phyloP scores from a whole-genome alignment of 2,888 invertebrate species.

The Strigamia transsilvanica region DNA sequence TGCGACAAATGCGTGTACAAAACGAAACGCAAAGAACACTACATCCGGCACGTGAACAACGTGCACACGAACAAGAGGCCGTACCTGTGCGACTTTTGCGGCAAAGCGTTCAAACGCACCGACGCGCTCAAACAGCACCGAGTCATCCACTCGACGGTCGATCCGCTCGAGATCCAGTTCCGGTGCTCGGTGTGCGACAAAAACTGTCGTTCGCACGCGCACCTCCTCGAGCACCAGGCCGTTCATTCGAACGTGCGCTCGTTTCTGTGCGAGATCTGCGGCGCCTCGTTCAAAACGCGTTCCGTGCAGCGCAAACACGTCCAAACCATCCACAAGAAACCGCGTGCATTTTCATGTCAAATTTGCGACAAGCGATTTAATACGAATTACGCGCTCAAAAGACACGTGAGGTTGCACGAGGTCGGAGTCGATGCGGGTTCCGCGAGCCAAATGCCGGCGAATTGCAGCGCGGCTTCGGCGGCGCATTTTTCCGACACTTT shows the following conservation, averaged over 20 bases:
- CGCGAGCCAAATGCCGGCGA: not conserved
- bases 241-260: constrained; percentile 65
- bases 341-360: constrained; percentile 62
- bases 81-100: constrained; percentile 68
- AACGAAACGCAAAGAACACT: constrained; percentile 64
- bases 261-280: constrained; percentile 68
- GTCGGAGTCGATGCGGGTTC: not conserved
- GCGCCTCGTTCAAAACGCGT: constrained; percentile 67
- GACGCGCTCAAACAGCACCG: constrained; percentile 67
- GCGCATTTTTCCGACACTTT: not conserved
- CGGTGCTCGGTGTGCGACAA: constrained; percentile 62
- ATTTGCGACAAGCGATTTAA: constrained; percentile 64
- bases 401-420: constrained; percentile 63
- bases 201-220: constrained; percentile 63
- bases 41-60: constrained; percentile 64
- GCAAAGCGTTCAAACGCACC: constrained; percentile 67
- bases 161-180: constrained; percentile 58
- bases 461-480: not conserved
- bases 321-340: constrained; percentile 64
- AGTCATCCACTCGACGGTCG: constrained; percentile 63
- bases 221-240: constrained; percentile 62
- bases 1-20: constrained; percentile 64
- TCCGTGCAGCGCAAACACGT: constrained; percentile 65
- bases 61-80: constrained; percentile 68
- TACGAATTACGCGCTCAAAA: constrained; percentile 64